These are phyloP conservation scores for Halcyon chelicuti DNA, from an alignment of 2,797 vertebrate species.

Conservation along the genomic window DNA sequence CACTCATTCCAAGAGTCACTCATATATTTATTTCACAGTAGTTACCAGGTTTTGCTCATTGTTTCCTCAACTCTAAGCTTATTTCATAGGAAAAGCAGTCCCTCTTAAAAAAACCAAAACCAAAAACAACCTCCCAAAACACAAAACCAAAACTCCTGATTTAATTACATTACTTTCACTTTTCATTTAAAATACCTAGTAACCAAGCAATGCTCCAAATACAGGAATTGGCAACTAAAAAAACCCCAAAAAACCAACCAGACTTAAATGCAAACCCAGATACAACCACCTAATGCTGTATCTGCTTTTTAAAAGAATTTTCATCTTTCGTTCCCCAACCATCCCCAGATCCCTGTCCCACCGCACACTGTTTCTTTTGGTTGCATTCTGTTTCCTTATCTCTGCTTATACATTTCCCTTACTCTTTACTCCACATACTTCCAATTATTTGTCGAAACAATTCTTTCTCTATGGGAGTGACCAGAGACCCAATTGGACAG, in stretches of 20 bases:
- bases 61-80: not conserved
- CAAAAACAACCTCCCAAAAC: no score
- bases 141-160: not conserved
- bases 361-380: rapidly evolving
- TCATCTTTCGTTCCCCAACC: rapidly evolving
- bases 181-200: not conserved
- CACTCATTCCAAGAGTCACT: not conserved
- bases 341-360: not conserved
- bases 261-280: not conserved
- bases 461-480: not conserved
- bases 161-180: not conserved
- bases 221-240: not conserved
- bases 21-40: not conserved
- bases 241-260: no score
- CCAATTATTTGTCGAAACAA: not conserved
- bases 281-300: not conserved
- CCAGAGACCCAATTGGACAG: rapidly evolving
- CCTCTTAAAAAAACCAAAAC: not conserved
- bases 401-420: not conserved
- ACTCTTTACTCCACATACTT: not conserved
- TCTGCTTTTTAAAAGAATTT: not conserved
- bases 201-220: not conserved
- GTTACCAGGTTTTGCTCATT: not conserved
- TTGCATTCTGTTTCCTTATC: not conserved
- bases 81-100: not conserved